Base-by-base conservation (phyloP, 2,113 vertebrate species). In the Odocoileus hemionus region DNA sequence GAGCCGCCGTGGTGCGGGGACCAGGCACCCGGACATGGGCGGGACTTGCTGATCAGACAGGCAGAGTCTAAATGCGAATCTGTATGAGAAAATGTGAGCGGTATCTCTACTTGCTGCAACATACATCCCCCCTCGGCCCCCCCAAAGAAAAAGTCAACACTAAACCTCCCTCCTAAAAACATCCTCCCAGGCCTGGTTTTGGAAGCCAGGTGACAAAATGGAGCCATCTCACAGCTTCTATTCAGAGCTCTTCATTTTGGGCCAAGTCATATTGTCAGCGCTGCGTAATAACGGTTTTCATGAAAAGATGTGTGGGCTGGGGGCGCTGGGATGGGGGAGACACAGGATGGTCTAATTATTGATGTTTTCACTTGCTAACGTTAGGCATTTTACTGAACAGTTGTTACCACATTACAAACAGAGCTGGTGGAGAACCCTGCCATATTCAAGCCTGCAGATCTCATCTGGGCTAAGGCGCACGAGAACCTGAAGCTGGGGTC, bases 321-420 rank as follows among this genome's bases (percentile, higher is more conserved):
- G 90, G 57, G 26, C 0, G 10, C n/a, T 12, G 60, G 78, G 57
- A 5, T 3, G 13, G 5, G 3, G 2, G 26, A 60, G 79, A 19
- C 70, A 54, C 43, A 85, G 87, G 74, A 87, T 82, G 89, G 89
- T 89, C 91, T 93, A 76, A 70, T 95, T 96, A 92, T 17, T 61
- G 50, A 76, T 80, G 80, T 64, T 92, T 96, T 88, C 67, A 88
- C 87, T 88, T 89, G 47, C 23, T 64, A 28, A 60, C 19, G 80
- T 88, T 60, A 55, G 92, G 45, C 50, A 43, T 93, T 92, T 94
- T 45, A 47, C 61, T 52, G 15, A 79, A 57, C 6, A 11, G 54
- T 33, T 70, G 86, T 80, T 89, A 80, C 33, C 50, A 58, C 47
- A 80, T 82, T 39, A 91, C 70, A 80, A 84, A 95, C 1, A 43